Base-by-base conservation (phyloP, 2,797 vertebrate genomes). In the Gobionotothen gibberifrons region DNA sequence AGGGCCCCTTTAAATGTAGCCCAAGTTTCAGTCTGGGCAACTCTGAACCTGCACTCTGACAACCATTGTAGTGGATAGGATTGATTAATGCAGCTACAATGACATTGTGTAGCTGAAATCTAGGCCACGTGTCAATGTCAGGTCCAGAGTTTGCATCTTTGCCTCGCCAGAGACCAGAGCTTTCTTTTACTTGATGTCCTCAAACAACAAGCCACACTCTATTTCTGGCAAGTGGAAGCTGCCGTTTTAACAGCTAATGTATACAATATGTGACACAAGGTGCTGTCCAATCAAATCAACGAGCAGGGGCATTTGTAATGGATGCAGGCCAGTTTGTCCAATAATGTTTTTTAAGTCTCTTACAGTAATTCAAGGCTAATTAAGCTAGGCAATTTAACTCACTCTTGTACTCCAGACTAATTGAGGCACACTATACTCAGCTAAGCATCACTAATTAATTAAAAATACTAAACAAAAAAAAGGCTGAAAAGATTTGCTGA, bases 261-360 rank as follows among this genome's bases (percentile, higher is more conserved):
- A 76, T 84, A 71, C 60, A 57, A 19, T 32, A 60, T 73, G 72
- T 69, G 55, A 73, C 63, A 81, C 62, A 26, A 73, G 61, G 48
- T 29, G 56, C 66, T 64, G 49, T 70, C 72, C 67, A 76, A 78
- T 87, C 80, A 85, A 88, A 85, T 67, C 63, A 76, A 72, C 4
- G 12, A 69, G 32, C 32, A 36, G 32, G 32, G 32, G 43, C 19
- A 69, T 84, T 82, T 80, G 82, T 85, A 81, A 85, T 81, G 53
- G 76, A 74, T 69, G 43, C 68, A 63, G 74, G 67, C 80, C 72
- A 82, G 26, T 86, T 84, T 72, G 51, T 75, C 57, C 78, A 76
- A 53, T 83, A 66, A 67, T 72, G 72, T 74, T 83, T 74, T 80
- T 66, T 75, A 72, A 79, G 53, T 69, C 66, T 81, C 60, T 72